Percentiles rank a stretch among this genome's conserved stretches.
Conservation (phyloP, 1,140 invertebrate genomes). For the Sinella curviseta region DNA sequence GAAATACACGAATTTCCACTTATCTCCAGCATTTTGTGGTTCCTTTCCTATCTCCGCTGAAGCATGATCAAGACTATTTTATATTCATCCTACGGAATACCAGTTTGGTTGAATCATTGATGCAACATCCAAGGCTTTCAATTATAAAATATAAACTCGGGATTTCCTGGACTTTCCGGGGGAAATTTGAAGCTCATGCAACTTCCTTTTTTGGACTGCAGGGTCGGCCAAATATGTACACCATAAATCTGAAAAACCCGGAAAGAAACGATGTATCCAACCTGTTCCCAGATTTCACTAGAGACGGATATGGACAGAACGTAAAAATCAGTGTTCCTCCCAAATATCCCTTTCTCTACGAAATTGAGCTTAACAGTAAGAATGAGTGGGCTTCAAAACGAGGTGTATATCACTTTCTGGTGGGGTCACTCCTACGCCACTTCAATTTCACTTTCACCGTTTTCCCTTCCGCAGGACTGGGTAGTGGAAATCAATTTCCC, state of each 20-base stretch:
- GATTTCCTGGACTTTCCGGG: not conserved
- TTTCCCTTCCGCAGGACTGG: not conserved
- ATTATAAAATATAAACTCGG: not conserved
- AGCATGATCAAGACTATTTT: not conserved
- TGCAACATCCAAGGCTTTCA: not conserved
- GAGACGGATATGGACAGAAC: not conserved
- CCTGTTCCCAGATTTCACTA: not conserved
- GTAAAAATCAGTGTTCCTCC: not conserved
- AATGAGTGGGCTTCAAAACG: not conserved
- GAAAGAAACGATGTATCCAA: not conserved
- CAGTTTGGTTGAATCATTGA: not conserved
- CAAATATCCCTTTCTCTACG: not conserved
- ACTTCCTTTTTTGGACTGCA: not conserved
- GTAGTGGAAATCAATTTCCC: not conserved
- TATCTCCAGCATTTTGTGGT: not conserved
- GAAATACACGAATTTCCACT: too few species aligned
- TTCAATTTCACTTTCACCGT: not conserved
- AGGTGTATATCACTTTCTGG: not conserved
- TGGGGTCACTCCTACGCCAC: not conserved
- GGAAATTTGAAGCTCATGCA: not conserved
- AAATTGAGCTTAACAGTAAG: not conserved
- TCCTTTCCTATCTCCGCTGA: not conserved
- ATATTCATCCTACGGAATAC: not conserved
- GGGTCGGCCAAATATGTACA: not conserved
- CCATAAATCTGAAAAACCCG: not conserved